Base-by-base conservation (phyloP, 2,888 invertebrate species). In the Omphaloscelis lunosa region DNA sequence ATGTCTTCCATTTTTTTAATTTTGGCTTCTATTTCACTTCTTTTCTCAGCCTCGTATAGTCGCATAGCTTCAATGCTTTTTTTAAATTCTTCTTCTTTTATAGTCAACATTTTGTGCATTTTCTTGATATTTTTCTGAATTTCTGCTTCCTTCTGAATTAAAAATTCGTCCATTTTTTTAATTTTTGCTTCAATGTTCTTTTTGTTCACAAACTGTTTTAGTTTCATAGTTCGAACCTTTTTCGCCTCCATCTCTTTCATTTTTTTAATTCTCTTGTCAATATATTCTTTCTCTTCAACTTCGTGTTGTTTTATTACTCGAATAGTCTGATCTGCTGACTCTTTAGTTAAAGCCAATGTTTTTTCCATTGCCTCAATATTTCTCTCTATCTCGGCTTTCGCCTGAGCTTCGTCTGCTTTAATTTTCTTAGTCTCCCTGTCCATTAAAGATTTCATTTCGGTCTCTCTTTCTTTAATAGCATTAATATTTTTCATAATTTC, bases 371-470 rank as follows among this genome's bases (percentile, higher is more conserved):
- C 23, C 39, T 59, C 41, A 48, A 76, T 56, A 27, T 53, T 61
- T 3, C 23, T 76, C 23, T 73, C 58, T 12, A 34, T 34, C 34
- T 72, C 23, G 9, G n/a, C 23, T 71, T 72, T 41, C 5, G 8
- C 29, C 23, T 17, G 53, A 41, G 72, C 29, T 71, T 72, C 71
- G 71, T 71, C 53, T 56, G 29, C 72, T 72, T 71, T 41, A 41
- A 71, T 7, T 41, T 71, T 53, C n/a, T 70, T 27, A 20, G 27
- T 72, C 15, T 53, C 39, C 23, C 7, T 69, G 23, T 41, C 70
- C 29, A 53, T 23, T 53, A 15, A 15, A 23, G 23, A 53, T 53
- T 53, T 51, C 23, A 27, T 53, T 17, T 69, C 11, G 7, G 27
- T 69, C 27, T 72, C 72, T 69, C 9, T 70, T 29, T 69, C 17